Conservation (phyloP, 2,797 vertebrate genomes). For the Monodelphis domestica region DNA sequence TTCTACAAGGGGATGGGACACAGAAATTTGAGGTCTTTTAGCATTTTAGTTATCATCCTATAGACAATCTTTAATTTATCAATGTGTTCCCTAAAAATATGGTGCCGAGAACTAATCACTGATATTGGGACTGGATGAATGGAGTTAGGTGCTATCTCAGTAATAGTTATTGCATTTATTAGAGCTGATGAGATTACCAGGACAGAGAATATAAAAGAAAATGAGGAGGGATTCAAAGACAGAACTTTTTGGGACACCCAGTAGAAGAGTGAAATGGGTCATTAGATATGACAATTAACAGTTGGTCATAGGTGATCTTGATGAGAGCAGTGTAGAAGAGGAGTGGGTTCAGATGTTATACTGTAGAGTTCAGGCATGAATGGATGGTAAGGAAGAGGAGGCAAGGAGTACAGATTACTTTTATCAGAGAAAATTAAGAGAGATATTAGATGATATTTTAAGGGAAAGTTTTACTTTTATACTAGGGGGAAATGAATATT, state of each 20-base stretch:
- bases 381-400: neutral
- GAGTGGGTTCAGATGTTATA: neutral
- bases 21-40: neutral
- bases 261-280: neutral
- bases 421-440: neutral
- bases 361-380: neutral
- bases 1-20: neutral
- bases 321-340: neutral
- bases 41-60: neutral
- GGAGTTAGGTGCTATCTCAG: neutral
- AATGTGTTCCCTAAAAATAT: neutral
- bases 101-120: neutral
- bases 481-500: neutral
- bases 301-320: neutral
- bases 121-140: neutral
- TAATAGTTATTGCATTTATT: neutral
- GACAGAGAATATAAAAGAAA: neutral
- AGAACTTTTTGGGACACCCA: neutral
- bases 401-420: neutral
- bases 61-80: neutral
- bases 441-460: neutral
- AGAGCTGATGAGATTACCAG: neutral
- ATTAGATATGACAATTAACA: neutral
- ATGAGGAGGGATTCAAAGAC: neutral
- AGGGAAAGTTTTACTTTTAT: neutral